Base-by-base conservation (phyloP, 2,797 vertebrate genomes). In the Spinibarbus caldwelli region DNA sequence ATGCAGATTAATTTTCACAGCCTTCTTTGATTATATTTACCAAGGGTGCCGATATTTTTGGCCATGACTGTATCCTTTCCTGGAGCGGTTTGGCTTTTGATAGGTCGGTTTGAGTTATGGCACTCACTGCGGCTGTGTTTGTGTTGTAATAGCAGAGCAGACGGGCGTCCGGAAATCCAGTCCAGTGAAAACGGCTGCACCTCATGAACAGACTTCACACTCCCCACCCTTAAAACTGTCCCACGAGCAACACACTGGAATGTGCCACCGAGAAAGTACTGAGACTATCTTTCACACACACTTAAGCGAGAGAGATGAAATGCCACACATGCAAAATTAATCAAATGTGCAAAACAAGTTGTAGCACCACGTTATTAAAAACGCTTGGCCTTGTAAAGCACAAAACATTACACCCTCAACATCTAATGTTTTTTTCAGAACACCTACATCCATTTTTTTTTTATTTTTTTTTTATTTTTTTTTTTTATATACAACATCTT, bases 131-230 rank as follows among this genome's bases (percentile, higher is more conserved):
- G 66, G 64, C 41, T 73, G 68, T 88, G 86, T 88, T 90, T 89
- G 85, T 89, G 83, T 86, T 86, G 78, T 83, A 87, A 85, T 78
- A 49, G 57, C 82, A 80, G 81, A 87, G 36, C 57, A 79, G 80
- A 71, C 85, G 54, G 76, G 73, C 26, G 49, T 86, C 83, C 81
- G 87, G 89, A 91, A 87, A 89, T 86, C 87, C 80, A 88, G 84
- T 86, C 72, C 76, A 85, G 82, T 57, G 78, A 80, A 84, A 86
- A 72, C 49, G 81, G 23, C 49, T 82, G 31, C 85, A 73, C 86
- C 85, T 87, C 82, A 79, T 57, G 80, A 87, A 88, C 82, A 83
- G 75, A 76, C 85, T 31, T 57, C 49, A 68, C 29, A 31, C 41
- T 66, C 82, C 75, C 71, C 85, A 43, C 81, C 80, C 85, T 49